Conservation (phyloP, 2,888 invertebrate species). For the Drosophila yooni region DNA sequence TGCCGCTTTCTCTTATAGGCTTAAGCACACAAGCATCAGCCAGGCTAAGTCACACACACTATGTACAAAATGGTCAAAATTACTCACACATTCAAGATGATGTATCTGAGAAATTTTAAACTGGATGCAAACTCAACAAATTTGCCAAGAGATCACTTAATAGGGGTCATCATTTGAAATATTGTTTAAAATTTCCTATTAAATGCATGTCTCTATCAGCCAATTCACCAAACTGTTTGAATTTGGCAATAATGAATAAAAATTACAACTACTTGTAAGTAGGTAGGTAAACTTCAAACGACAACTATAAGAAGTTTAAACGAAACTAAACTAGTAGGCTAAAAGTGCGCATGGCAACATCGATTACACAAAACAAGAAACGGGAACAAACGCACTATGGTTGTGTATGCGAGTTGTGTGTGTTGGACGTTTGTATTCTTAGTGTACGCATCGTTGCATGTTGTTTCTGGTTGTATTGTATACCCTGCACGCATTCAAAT, state of each 20-base stretch:
- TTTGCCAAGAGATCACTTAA: background rate
- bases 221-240: background rate
- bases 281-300: conserved; percentile 5
- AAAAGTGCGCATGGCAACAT: conserved; percentile 58
- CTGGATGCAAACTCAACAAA: background rate
- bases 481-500: background rate
- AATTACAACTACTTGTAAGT: background rate
- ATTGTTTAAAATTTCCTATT: background rate
- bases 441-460: conserved; percentile 34
- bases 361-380: conserved; percentile 58
- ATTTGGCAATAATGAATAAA: background rate
- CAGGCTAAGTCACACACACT: conserved; percentile 26
- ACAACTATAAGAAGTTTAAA: conserved; percentile 5
- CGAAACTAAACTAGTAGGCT: conserved; percentile 20
- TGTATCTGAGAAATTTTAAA: background rate
- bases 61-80: background rate
- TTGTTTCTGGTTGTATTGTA: background rate
- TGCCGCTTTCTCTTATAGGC: background rate
- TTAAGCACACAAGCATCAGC: conserved; percentile 38
- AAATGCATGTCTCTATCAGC: background rate
- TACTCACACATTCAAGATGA: background rate
- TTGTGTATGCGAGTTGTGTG: conserved; percentile 9
- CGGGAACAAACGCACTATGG: conserved; percentile 35
- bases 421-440: conserved; percentile 15
- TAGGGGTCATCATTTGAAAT: background rate